phyloP scores from a whole-genome alignment of 2,888 invertebrate species.

The Catocala fraxini region DNA sequence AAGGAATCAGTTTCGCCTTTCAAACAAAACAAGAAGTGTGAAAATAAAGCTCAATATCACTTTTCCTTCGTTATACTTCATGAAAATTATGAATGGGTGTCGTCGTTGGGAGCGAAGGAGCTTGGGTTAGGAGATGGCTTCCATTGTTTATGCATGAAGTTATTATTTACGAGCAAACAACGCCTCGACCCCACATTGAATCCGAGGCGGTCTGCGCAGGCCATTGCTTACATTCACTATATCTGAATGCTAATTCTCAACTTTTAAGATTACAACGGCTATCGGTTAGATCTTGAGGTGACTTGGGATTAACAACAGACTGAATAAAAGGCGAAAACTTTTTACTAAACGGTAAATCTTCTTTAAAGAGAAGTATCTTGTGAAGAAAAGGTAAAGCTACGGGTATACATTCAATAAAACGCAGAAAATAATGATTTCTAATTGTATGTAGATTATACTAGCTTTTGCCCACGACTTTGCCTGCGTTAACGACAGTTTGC shows the following conservation, averaged over 20 bases:
- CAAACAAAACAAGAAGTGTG: constrained; percentile 28
- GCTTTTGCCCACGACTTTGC: too few species aligned
- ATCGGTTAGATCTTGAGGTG: neutral
- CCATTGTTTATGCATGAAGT: constrained; percentile 81
- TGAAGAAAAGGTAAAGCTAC: too few species aligned
- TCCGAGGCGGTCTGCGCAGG: constrained; percentile 18
- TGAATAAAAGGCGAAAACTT: neutral
- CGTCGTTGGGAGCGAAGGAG: constrained; percentile 58
- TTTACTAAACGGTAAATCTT: too few species aligned
- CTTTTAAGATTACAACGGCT: constrained; percentile 9
- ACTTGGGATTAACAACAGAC: neutral
- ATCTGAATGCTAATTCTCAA: constrained; percentile 24
- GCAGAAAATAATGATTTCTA: too few species aligned
- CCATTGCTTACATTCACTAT: constrained; percentile 26
- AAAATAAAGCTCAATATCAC: constrained; percentile 45
- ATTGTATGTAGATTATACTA: too few species aligned
- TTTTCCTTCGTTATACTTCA: constrained; percentile 56
- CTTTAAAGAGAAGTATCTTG: too few species aligned
- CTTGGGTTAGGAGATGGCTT: constrained; percentile 61
- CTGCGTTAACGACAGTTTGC: too few species aligned
- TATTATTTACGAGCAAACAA: constrained; percentile 74
- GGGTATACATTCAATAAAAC: too few species aligned
- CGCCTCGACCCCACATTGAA: constrained; percentile 41
- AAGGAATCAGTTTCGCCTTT: constrained; percentile 17
- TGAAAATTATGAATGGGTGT: constrained; percentile 65